Percentiles rank a stretch among this genome's conserved stretches.
Conservation (phyloP, 2,888 invertebrate species). For the Steinernema hermaphroditum region DNA sequence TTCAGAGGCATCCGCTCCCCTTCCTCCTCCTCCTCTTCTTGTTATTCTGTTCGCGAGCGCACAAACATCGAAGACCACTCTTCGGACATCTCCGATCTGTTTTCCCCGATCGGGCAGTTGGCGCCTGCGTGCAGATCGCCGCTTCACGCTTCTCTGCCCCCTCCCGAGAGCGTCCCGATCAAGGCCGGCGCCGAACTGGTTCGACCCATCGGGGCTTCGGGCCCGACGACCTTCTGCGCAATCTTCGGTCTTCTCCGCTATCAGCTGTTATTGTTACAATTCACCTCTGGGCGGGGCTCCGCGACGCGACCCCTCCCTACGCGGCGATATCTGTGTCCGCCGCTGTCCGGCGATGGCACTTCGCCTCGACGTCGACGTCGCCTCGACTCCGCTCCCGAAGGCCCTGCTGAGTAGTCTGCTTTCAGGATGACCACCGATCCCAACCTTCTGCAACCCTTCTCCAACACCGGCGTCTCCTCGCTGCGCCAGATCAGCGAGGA, state of each 20-base stretch:
- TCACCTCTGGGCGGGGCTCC: neutral
- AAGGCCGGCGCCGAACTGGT: constrained; percentile 6
- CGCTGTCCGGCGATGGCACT: constrained; percentile 21
- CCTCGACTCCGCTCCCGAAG: neutral
- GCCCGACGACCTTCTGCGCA: neutral
- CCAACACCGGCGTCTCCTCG: constrained; percentile 55
- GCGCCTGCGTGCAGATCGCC: constrained; percentile 26
- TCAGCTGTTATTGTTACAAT: constrained; percentile 31
- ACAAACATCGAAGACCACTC: constrained; percentile 28
- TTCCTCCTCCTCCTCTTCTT: neutral
- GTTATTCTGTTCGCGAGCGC: neutral
- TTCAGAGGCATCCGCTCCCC: neutral
- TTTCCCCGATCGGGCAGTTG: too few species aligned
- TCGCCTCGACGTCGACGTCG: neutral
- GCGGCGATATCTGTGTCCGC: constrained; percentile 18
- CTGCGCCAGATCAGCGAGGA: constrained; percentile 65
- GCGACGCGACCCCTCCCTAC: constrained; percentile 7
- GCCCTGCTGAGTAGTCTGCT: neutral
- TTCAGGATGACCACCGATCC: constrained; percentile 55
- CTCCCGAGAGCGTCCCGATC: neutral
- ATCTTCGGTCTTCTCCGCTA: constrained; percentile 25
- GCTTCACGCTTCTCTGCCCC: constrained; percentile 1
- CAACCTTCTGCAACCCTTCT: constrained; percentile 58
- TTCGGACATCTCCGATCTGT: neutral
- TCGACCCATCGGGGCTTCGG: neutral